Evolutionary conservation across 2,113 vertebrate genomes (phyloP).

Genomic region (Apteryx owenii): DNA sequence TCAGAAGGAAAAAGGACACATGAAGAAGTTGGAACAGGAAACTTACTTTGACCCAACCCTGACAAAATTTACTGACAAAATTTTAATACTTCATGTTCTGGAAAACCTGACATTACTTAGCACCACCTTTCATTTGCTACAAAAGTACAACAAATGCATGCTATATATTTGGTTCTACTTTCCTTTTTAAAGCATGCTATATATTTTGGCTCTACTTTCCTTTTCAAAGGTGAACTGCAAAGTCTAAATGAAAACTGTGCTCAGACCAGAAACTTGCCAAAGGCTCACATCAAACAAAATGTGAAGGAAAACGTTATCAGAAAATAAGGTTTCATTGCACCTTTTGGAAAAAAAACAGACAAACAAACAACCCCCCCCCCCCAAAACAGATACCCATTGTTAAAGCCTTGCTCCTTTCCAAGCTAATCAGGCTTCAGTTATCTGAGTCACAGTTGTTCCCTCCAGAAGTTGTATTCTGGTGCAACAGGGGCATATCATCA

Average conservation of each 20-base stretch:
- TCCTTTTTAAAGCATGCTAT: too few species aligned
- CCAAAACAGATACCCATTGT: neutral
- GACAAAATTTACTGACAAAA: neutral
- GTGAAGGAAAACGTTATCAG: neutral
- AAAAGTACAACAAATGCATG: neutral
- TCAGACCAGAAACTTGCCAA: neutral
- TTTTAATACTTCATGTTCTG: neutral
- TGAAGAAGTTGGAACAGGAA: neutral
- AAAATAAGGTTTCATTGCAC: neutral
- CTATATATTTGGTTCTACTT: neutral
- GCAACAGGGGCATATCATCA: neutral
- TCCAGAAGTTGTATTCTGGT: neutral
- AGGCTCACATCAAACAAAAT: neutral
- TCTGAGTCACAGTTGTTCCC: neutral
- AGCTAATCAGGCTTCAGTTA: neutral
- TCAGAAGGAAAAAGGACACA: neutral
- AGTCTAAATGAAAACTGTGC: neutral
- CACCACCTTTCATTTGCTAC: neutral
- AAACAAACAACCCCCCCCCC: too few species aligned
- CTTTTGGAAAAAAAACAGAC: neutral
- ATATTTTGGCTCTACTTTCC: neutral
- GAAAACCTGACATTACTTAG: neutral
- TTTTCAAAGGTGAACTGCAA: neutral
- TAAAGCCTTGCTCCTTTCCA: neutral
- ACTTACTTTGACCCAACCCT: neutral